Evolutionary conservation across 2,888 invertebrate genomes (phyloP).

Genomic region (Adelphocoris suturalis): DNA sequence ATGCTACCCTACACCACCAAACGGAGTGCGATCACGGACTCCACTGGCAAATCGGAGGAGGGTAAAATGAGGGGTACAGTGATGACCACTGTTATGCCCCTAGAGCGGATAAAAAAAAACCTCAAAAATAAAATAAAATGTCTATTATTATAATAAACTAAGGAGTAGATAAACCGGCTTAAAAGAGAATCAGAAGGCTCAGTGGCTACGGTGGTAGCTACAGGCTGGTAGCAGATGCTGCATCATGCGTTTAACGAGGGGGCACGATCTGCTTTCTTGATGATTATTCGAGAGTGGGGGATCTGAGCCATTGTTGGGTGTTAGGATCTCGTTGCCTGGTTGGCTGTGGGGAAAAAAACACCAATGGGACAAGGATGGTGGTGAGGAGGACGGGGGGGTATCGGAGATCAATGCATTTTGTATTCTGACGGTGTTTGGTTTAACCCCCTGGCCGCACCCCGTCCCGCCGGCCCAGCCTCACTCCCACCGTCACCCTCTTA

Average conservation of each 20-base stretch:
- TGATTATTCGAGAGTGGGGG: not conserved
- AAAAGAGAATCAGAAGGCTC: no score
- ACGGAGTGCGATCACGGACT: no score
- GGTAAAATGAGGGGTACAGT: no score
- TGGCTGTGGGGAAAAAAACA: slow-evolving; percentile 8
- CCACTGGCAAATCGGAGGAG: no score
- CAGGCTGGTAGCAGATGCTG: no score
- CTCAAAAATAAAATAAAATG: no score
- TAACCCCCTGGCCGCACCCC: not conserved
- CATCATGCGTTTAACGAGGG: not conserved
- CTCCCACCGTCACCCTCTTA: slow-evolving; percentile 21
- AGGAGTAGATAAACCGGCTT: no score
- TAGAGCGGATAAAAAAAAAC: no score
- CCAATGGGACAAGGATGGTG: not conserved
- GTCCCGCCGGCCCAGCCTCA: not conserved
- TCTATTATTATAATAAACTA: no score
- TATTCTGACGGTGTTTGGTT: slow-evolving; percentile 32
- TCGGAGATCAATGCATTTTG: slow-evolving; percentile 39
- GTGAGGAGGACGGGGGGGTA: not conserved
- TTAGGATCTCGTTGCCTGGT: slow-evolving; percentile 11
- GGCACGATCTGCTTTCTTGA: not conserved
- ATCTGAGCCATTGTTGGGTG: not conserved
- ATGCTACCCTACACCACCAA: no score
- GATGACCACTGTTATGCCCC: no score
- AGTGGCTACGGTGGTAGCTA: no score